phyloP scores from a whole-genome alignment of 2,797 vertebrate genomes.

The Anableps anableps region DNA sequence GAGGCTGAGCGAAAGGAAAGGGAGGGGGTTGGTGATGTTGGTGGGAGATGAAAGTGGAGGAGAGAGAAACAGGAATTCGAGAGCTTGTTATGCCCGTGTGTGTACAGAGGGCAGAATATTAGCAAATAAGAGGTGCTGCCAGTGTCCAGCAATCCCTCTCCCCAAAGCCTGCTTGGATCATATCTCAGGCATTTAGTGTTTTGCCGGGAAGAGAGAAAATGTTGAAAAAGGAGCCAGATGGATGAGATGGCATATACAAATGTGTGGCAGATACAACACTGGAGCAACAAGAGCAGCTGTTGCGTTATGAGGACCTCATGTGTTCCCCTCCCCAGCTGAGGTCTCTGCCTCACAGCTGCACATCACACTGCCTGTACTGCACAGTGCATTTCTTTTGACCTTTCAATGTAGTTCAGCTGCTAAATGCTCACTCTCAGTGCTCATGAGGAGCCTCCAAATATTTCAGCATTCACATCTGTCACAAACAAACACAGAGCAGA shows the following conservation, averaged over 20 bases:
- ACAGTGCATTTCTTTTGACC: slow-evolving; percentile 52
- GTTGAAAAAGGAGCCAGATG: slow-evolving; percentile 20
- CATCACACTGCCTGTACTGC: slow-evolving; percentile 51
- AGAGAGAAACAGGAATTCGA: slow-evolving; percentile 51
- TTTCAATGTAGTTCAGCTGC: slow-evolving; percentile 47
- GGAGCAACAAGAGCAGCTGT: slow-evolving; percentile 49
- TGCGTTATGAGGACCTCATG: slow-evolving; percentile 48
- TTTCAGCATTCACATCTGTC: slow-evolving; percentile 11
- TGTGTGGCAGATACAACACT: slow-evolving; percentile 8
- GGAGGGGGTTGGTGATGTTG: slow-evolving; percentile 52
- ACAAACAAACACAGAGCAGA: slow-evolving; percentile 31
- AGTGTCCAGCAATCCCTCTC: slow-evolving; percentile 53
- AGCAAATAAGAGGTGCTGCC: slow-evolving; percentile 54
- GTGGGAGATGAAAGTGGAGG: slow-evolving; percentile 60
- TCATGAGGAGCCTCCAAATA: slow-evolving; percentile 41
- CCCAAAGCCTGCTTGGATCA: slow-evolving; percentile 47
- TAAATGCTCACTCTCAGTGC: slow-evolving; percentile 48
- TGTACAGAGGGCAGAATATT: slow-evolving; percentile 45
- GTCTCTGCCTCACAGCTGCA: slow-evolving; percentile 61
- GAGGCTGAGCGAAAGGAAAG: slow-evolving; percentile 52
- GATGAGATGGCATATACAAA: slow-evolving; percentile 31
- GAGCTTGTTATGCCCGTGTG: slow-evolving; percentile 29
- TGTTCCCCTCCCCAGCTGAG: slow-evolving; percentile 50
- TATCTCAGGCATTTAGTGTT: slow-evolving; percentile 20
- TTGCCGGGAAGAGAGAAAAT: slow-evolving; percentile 37